Evolutionary conservation across 2,888 invertebrate species (phyloP), one percentile per base, ranked within the genome.

Genomic region (Sarcophaga subvicina): DNA sequence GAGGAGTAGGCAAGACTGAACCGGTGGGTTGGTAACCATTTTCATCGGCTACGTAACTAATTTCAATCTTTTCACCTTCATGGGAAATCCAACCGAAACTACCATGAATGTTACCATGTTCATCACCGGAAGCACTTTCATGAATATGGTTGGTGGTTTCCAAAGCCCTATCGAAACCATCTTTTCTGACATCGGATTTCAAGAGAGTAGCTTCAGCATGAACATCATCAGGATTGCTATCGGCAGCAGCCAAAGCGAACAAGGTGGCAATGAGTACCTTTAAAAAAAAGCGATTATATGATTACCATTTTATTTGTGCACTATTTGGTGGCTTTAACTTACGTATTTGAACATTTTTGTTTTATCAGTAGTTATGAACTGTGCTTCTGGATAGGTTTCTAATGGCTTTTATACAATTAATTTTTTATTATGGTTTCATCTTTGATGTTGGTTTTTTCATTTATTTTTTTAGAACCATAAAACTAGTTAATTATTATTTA

Each of bases 1-100:
- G 90, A 27, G 90, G 79, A 11, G 89, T 89, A 72, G 91, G 90
- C 63, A 89, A 47, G 8, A 88, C 37, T 10, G 85, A 87, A 66
- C 90, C 82, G n/a, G 27, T 27, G 59, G 91, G 91, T 75, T 91
- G 90, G 72, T 88, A 90, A 27, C 92, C 92, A 60, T 91, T 75
- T 87, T 92, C 92, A 87, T 92, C 89, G 77, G 92, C 92, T 37
- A 90, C 87, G 85, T 91, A 92, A 20, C 66, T 63, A 5, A 93
- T 86, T 2, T 89, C 82, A 22, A 92, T 75, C 14, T 90, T 90
- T 45, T 88, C 88, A 12, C 93, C 92, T 80, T 92, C 91, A 80
- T 92, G 92, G 0, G 91, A 90, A 12, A 90, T 64, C 90, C 90
- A 92, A 69, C 80, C 80, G 64, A 86, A 92, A n/a, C 76, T 85